Evolutionary conservation across 1,140 invertebrate species (phyloP), one percentile per base, ranked within the genome.

Genomic region (Heliconius eleuchia): DNA sequence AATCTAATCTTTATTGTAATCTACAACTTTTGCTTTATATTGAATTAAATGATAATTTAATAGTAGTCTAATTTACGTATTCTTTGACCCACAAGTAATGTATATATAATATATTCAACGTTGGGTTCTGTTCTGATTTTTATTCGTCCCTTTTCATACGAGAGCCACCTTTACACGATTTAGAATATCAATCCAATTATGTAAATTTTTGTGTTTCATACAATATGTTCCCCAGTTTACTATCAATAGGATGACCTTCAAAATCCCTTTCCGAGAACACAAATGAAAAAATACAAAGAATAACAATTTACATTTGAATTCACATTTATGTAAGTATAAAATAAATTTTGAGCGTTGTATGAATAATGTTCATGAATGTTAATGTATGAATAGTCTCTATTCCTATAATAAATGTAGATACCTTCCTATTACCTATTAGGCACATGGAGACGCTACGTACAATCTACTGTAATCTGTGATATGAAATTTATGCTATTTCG

Each of bases 281-380:
- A 73, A 57, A 74, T 55, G 77, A 78, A 78, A 73, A 70, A 78
- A 74, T 50, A 74, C 52, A 70, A 78, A 78, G 57, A 74, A 78
- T 74, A 46, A 11, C 23, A 46, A 71, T 77, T 77, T 77, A 77
- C 46, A 77, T 72, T 27, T 77, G 30, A 72, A 77, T 46, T 46
- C 3, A 77, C 16, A 72, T 77, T 71, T 34, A 70, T 72, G 27
- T 72, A 23, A 18, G 3, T 30, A 66, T 66, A 66, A 66, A 27
- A 66, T 66, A 16, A 5, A 5, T 27, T 66, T 11, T 30, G 11
- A 30, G 13, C 30, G 11, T 30, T 4, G 11, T 30, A 27, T 66
- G 8, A 30, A 13, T 66, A 66, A 66, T 27, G 27, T 66, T 66
- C 60, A 66, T 66, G 3, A 9, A 57, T 9, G 8, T 57, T n/a